Percentiles rank a stretch among this genome's conserved stretches.
Conservation (phyloP, 1,140 invertebrate species). For the Thaumatotibia leucotreta region DNA sequence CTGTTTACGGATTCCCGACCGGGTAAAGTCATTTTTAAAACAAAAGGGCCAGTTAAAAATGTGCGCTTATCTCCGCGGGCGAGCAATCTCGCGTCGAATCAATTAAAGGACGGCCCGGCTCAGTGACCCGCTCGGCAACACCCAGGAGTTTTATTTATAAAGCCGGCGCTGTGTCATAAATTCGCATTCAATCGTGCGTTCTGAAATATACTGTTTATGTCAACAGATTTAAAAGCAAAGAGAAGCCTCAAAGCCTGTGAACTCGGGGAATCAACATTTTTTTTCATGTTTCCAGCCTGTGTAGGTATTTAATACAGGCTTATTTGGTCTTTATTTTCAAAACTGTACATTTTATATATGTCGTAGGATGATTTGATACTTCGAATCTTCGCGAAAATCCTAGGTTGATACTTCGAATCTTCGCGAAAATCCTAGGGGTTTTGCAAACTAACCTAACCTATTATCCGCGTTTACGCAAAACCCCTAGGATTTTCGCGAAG, state of each 20-base stretch:
- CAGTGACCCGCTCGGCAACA: conserved; percentile 18
- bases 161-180: conserved; percentile 12
- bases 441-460: no score
- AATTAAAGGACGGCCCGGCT: conserved; percentile 28
- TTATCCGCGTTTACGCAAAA: no score
- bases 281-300: no score
- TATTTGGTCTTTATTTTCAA: no score
- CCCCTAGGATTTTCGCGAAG: no score
- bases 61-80: conserved; percentile 26
- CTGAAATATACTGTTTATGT: not conserved
- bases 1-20: conserved; percentile 29
- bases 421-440: no score
- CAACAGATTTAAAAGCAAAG: not conserved
- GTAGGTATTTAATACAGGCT: no score
- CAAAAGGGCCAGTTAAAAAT: conserved; percentile 30
- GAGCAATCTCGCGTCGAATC: conserved; percentile 22
- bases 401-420: no score
- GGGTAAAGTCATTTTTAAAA: conserved; percentile 35
- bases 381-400: no score
- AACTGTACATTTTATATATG: no score
- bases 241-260: not conserved
- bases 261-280: not conserved
- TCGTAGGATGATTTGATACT: no score
- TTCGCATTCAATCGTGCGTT: conserved; percentile 11
- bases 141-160: conserved; percentile 16